phyloP scores from a whole-genome alignment of 2,113 vertebrate species.

The Cairina moschata region DNA sequence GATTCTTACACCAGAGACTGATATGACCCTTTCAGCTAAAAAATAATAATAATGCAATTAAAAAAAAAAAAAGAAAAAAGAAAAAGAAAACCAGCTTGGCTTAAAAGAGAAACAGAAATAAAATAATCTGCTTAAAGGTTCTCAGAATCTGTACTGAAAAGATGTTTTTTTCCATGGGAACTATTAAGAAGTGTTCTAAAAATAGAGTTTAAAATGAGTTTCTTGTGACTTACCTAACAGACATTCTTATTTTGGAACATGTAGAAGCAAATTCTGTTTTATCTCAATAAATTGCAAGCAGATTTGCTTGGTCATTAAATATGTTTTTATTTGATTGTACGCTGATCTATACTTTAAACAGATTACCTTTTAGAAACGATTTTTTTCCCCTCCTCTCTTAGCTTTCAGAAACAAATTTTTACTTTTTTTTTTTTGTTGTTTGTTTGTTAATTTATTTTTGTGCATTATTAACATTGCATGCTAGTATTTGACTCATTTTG shows the following conservation, averaged over 20 bases:
- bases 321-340: not conserved
- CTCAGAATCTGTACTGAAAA: not conserved
- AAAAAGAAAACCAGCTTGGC: too few relatives aligned
- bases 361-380: not conserved
- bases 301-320: not conserved
- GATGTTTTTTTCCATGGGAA: not conserved
- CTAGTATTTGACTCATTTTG: constrained; percentile 32
- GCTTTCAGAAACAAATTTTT: not conserved
- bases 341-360: not conserved
- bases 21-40: not conserved
- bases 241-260: not conserved
- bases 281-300: not conserved
- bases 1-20: not conserved
- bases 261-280: not conserved
- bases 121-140: not conserved
- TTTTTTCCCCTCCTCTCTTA: rapidly evolving
- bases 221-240: not conserved
- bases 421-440: not conserved
- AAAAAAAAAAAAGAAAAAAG: too few relatives aligned
- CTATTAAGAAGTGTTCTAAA: not conserved
- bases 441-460: not conserved
- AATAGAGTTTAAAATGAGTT: not conserved
- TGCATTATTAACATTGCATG: not conserved
- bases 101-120: not conserved
- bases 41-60: not conserved